Conservation (phyloP, 2,113 vertebrate species). For the Notothenia coriiceps region DNA sequence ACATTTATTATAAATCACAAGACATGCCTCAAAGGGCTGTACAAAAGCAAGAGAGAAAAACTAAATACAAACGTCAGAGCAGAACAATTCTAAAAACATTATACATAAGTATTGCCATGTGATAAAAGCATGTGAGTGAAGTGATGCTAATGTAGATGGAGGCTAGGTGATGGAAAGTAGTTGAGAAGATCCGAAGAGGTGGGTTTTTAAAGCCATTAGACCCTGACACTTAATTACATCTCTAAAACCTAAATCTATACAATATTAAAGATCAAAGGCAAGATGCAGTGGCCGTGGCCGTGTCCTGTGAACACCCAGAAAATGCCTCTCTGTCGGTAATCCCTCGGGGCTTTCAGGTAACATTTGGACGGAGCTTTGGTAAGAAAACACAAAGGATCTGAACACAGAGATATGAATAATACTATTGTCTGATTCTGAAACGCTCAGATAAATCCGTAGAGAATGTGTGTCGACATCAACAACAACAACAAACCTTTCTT, state of each 20-base stretch:
- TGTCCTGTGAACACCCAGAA: slow-evolving; percentile 25
- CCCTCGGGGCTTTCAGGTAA: slow-evolving; percentile 43
- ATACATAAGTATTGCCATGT: no score
- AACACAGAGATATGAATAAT: slow-evolving; percentile 44
- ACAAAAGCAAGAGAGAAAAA: no score
- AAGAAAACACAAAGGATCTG: slow-evolving; percentile 38
- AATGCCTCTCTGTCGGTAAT: slow-evolving; percentile 48
- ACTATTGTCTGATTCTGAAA: slow-evolving; percentile 43
- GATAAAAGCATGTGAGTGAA: no score
- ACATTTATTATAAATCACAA: no score
- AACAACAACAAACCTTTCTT: slow-evolving; percentile 16
- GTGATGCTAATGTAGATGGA: no score
- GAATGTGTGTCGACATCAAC: slow-evolving; percentile 37
- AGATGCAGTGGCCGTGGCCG: slow-evolving; percentile 34
- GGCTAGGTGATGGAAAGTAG: no score
- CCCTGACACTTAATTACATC: background rate
- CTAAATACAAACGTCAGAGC: no score
- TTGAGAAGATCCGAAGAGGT: background rate
- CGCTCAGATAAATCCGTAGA: slow-evolving; percentile 25
- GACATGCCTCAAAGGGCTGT: no score
- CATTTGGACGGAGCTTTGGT: slow-evolving; percentile 60
- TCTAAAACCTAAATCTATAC: background rate
- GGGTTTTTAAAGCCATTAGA: background rate
- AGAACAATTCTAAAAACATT: no score
- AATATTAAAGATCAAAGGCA: background rate